Evolutionary conservation across 1,140 invertebrate species (phyloP), one percentile per base, ranked within the genome.

Genomic region (Platyscapa corneri): DNA sequence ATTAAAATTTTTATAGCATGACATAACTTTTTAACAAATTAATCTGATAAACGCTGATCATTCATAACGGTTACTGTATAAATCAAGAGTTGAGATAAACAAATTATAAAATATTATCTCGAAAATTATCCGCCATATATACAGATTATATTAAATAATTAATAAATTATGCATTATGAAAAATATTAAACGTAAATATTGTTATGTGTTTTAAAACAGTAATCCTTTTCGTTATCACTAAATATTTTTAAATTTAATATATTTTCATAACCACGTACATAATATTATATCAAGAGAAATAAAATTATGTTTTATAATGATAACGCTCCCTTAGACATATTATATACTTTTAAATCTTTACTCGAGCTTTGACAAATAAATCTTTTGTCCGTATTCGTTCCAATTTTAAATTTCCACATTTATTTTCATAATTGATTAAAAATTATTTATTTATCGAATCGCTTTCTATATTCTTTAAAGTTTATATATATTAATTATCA

Each of bases 1-100:
- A 84, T 84, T 84, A 32, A 84, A 79, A 56, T 46, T 14, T 80
- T 46, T 85, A 79, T 60, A 80, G 5, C 56, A 77, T 84, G 34
- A 84, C 83, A 84, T 39, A 56, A 84, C 2, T 72, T 80, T 49
- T 67, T 79, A 84, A 84, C 46, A 85, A 80, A 84, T 80, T 34
- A 74, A 60, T 64, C 18, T 20, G 46, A 60, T 70, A 80, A 85
- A n/a, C 67, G 37, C 37, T 80, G 32, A 53, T 72, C 77, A 53
- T 42, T 2, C 1, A 84, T 27, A 34, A 49, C 39, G 64, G 39
- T 37, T 37, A 64, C 39, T 32, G 42, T 67, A 10, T n/a, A 39
- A 46, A 30, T 16, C 14, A 49, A 76, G 30, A 3, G 10, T 60
- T 27, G 27, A 60, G 27, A 27, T 60, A 60, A 27, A 27, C 10